phyloP scores from a whole-genome alignment of 1,140 invertebrate genomes.

The Bombus vancouverensis region DNA sequence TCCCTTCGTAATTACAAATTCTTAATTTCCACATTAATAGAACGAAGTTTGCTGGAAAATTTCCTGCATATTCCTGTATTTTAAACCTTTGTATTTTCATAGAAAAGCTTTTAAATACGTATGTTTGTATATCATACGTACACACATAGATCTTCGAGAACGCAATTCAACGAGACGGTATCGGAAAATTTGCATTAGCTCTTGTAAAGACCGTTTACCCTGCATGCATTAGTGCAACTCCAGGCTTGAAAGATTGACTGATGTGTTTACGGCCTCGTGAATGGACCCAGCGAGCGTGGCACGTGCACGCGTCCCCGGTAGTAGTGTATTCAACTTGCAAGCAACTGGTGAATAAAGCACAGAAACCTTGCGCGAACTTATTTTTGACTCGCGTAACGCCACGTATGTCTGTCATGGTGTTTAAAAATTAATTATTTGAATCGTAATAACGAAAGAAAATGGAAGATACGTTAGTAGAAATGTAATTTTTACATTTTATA shows the following conservation, averaged over 20 bases:
- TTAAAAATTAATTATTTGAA: neutral
- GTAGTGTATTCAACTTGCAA: neutral
- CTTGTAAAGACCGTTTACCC: neutral
- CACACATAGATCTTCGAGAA: neutral
- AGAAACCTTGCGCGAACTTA: slow-evolving; percentile 26
- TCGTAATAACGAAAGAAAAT: neutral
- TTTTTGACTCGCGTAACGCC: neutral
- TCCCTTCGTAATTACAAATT: neutral
- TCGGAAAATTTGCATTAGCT: slow-evolving; percentile 30
- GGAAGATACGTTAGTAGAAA: neutral
- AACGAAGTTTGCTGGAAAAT: neutral
- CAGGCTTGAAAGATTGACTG: slow-evolving; percentile 23
- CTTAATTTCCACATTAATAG: neutral
- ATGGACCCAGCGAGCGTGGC: slow-evolving; percentile 12
- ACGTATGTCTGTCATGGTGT: too few relatives aligned
- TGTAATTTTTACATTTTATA: neutral
- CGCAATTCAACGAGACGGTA: too few relatives aligned
- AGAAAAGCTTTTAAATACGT: neutral
- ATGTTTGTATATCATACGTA: neutral
- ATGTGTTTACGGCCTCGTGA: slow-evolving; percentile 25
- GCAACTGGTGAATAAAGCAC: slow-evolving; percentile 38
- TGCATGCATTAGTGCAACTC: neutral
- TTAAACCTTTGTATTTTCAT: neutral
- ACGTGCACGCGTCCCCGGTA: neutral
- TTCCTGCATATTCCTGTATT: neutral